A percentile compares a stretch with the other conserved stretches of the same genome.
Evolutionary conservation across 2,113 vertebrate genomes (phyloP).

Genomic region (Brachypteracias leptosomus): DNA sequence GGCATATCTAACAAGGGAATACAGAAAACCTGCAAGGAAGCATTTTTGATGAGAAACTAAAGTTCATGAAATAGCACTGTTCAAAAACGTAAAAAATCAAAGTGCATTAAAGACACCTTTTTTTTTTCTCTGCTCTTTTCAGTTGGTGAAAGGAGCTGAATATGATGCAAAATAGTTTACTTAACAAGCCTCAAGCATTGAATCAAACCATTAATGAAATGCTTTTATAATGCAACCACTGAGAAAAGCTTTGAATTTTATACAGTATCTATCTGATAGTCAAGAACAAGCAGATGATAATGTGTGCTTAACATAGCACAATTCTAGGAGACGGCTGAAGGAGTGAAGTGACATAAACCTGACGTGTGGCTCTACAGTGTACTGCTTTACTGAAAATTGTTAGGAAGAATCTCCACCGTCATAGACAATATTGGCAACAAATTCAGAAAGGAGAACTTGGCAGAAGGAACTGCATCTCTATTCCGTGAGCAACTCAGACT

Average conservation of each 20-base stretch:
- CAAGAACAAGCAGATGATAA: slow-evolving; percentile 15
- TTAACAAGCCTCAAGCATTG: not conserved
- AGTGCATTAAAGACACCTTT: not conserved
- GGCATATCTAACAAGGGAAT: not conserved
- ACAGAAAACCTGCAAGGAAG: not conserved
- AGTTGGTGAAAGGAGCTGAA: not conserved
- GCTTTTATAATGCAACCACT: not conserved
- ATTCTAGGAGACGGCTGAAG: not conserved
- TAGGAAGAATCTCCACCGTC: not conserved
- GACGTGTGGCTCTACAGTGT: not conserved
- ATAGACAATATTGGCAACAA: not conserved
- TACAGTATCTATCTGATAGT: not conserved
- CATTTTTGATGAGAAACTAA: not conserved
- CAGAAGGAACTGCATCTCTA: not conserved
- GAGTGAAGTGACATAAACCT: slow-evolving; percentile 60
- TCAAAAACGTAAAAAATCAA: not conserved
- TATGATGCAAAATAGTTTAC: not conserved
- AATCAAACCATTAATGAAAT: slow-evolving; percentile 3
- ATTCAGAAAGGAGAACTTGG: not conserved
- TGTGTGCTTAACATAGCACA: slow-evolving; percentile 39
- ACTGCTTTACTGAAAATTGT: not conserved
- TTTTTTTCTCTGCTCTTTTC: not conserved
- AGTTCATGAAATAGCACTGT: not conserved
- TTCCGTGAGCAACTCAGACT: not conserved
- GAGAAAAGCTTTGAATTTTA: slow-evolving; percentile 12